Evolutionary conservation across 1,140 invertebrate genomes (phyloP), one percentile per base, ranked within the genome.

Genomic region (Eurosta solidaginis): DNA sequence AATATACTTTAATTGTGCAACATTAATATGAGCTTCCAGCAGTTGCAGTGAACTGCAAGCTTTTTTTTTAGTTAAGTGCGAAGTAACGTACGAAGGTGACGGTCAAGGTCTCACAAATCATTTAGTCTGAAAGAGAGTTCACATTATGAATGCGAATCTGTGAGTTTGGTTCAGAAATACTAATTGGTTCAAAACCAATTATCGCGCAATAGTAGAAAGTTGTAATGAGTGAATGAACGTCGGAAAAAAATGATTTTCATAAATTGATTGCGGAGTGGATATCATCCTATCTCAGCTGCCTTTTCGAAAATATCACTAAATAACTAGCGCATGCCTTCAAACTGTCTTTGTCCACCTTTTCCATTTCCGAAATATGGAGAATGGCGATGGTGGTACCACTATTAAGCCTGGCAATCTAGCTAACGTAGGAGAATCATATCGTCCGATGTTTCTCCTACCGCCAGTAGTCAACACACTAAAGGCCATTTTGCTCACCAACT

Each of bases 1-100:
- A 29, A 27, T 20, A 54, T 40, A 40, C 33, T 40, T 68, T 68
- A 68, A 68, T 42, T 68, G 59, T 40, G 59, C 33, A 17, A 68
- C n/a, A 68, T 68, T 68, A 68, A 68, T 68, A 22, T 40, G 59
- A 68, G 59, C 59, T 25, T 6, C 5, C 25, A 22, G 4, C 20
- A 25, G 49, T 22, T 42, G 59, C 59, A 68, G 1, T 33, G 59
- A 52, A 52, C 33, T 68, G 59, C 17, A 9, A 14, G 45, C 45
- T 12, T 47, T 47, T 12, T 4, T 12, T 47, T 47, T n/a, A 47
- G 45, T 14, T 47, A 47, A 47, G 45, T 68, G 59, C 33, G 59
- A 68, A 68, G 7, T 68, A 20, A 33, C 59, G n/a, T 9, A 68
- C 20, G 59, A 68, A 68, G 59, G 59, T 68, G 59, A 68, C 40